A percentile compares a stretch with the other conserved stretches of the same genome.
Conservation (phyloP, 1,140 invertebrate genomes). For the Habropoda laboriosa region DNA sequence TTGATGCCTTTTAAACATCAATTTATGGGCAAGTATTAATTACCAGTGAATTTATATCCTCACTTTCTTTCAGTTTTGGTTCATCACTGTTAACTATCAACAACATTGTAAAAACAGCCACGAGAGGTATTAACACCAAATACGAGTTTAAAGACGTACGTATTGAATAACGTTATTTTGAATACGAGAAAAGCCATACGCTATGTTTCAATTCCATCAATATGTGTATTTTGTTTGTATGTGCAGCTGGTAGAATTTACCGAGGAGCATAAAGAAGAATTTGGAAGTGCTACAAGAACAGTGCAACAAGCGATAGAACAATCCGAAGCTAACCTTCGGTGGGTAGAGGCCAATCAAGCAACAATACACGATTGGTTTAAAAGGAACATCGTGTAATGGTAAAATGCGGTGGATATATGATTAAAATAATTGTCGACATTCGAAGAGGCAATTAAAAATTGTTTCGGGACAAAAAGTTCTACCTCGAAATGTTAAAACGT, state of each 20-base stretch:
- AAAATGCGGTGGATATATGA: neutral
- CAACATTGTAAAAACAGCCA: constrained; percentile 87
- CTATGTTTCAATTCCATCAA: neutral
- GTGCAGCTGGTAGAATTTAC: constrained; percentile 87
- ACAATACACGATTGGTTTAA: constrained; percentile 88
- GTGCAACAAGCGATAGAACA: constrained; percentile 90
- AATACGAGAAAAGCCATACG: neutral
- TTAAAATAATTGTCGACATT: neutral
- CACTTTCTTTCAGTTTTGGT: constrained; percentile 85
- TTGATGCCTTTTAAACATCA: neutral
- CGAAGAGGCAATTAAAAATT: neutral
- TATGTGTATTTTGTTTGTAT: neutral
- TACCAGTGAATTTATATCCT: neutral
- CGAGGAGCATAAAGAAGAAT: constrained; percentile 82
- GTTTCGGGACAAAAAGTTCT: neutral
- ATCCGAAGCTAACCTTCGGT: constrained; percentile 89
- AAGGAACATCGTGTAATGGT: constrained; percentile 65
- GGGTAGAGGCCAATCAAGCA: constrained; percentile 89
- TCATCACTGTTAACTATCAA: constrained; percentile 87
- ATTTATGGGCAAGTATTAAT: neutral
- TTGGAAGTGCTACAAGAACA: constrained; percentile 85
- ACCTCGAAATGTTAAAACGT: constrained; percentile 3
- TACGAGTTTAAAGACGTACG: constrained; percentile 89
- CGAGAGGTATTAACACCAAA: constrained; percentile 87
- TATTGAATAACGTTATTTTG: constrained; percentile 12